These are phyloP conservation scores for Chrysodeixis includens DNA, from an alignment of 2,888 invertebrate species.

Conservation along the genomic window DNA sequence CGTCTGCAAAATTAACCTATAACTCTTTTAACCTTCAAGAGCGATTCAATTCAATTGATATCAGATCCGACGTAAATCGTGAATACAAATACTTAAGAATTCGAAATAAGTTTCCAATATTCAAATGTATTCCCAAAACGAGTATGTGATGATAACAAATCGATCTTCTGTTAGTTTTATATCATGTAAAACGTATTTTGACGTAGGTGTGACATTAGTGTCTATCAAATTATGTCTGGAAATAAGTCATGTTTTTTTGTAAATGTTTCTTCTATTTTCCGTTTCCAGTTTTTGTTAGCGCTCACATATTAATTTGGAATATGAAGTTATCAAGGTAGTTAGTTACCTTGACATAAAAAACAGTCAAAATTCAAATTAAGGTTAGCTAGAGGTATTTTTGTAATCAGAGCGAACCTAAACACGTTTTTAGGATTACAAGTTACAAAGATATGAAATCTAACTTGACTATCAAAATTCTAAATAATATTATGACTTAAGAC, in stretches of 20 bases:
- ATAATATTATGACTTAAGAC: no score
- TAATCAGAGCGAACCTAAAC: no score
- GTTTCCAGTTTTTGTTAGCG: no score
- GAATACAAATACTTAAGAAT: conserved; percentile 21
- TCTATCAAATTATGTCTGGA: conserved; percentile 24
- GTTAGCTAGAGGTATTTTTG: no score
- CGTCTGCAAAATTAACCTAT: not conserved
- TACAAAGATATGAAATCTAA: no score
- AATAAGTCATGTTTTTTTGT: conserved; percentile 7
- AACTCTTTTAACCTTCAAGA: not conserved
- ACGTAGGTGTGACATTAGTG: conserved; percentile 34
- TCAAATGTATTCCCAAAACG: conserved; percentile 30
- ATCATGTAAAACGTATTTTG: conserved; percentile 29
- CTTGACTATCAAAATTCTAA: no score
- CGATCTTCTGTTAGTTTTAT: conserved; percentile 46
- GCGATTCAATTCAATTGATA: conserved; percentile 12
- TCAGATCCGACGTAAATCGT: conserved; percentile 2
- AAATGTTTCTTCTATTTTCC: not conserved
- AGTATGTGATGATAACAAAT: conserved; percentile 31
- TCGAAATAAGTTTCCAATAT: conserved; percentile 38
- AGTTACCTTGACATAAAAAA: no score
- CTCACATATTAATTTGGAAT: not conserved
- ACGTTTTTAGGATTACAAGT: no score
- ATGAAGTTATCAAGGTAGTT: no score
- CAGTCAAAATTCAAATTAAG: no score